These are phyloP conservation scores for Eucidaris tribuloides DNA, from an alignment of 35 echinoderm and acorn worm species.

Conservation along the genomic window DNA sequence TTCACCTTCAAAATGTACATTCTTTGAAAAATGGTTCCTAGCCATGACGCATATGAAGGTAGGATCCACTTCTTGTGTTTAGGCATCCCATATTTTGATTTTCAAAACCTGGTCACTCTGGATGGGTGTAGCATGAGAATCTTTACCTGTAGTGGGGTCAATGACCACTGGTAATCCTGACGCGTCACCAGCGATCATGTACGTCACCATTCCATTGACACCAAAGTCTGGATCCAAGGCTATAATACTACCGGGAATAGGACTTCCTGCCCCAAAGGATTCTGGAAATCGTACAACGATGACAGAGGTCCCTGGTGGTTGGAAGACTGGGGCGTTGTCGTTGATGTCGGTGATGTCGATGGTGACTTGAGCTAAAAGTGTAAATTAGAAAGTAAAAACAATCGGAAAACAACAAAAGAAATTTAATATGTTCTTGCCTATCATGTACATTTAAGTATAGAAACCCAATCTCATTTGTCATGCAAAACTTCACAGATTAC, in stretches of 20 bases:
- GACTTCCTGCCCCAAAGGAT: slow-evolving; percentile 22
- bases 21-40: too few relatives aligned
- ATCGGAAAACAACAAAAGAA: too few relatives aligned
- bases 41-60: too few relatives aligned
- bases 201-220: slow-evolving; percentile 51
- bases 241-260: slow-evolving; percentile 58
- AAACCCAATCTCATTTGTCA: too few relatives aligned
- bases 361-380: slow-evolving; percentile 48
- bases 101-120: too few relatives aligned
- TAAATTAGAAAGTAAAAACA: not conserved
- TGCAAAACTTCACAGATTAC: too few relatives aligned
- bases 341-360: slow-evolving; percentile 81
- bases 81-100: too few relatives aligned
- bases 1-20: too few relatives aligned
- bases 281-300: slow-evolving; percentile 55
- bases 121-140: not conserved
- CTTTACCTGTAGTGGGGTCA: slow-evolving; percentile 52
- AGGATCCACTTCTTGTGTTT: too few relatives aligned
- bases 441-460: too few relatives aligned
- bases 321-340: slow-evolving; percentile 71
- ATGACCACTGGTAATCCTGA: slow-evolving; percentile 16
- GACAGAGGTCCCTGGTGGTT: slow-evolving; percentile 29
- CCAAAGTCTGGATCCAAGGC: slow-evolving; percentile 68
- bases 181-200: not conserved
- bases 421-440: too few relatives aligned